Conservation (phyloP, 2,888 invertebrate species). For the Bedellia somnulentella region DNA sequence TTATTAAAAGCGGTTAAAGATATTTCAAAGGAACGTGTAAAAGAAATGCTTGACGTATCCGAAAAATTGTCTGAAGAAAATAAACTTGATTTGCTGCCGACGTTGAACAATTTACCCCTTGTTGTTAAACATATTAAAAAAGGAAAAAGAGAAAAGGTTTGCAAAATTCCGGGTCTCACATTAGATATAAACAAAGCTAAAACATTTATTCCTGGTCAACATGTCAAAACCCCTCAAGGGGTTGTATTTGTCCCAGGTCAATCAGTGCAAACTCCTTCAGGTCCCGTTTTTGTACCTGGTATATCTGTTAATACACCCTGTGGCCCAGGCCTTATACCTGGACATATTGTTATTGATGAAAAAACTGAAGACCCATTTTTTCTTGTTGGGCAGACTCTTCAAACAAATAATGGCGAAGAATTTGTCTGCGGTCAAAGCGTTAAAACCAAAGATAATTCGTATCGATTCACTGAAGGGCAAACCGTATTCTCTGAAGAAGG, state of each 20-base stretch:
- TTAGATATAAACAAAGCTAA: conserved; percentile 68
- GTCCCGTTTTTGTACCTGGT: conserved; percentile 72
- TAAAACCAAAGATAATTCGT: conserved; percentile 54
- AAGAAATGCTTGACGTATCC: conserved; percentile 61
- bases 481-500: conserved; percentile 65
- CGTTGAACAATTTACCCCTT: conserved; percentile 64
- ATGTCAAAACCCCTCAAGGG: conserved; percentile 69
- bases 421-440: conserved; percentile 68
- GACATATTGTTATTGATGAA: conserved; percentile 66
- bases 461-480: conserved; percentile 64
- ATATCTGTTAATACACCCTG: conserved; percentile 69
- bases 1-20: conserved; percentile 50
- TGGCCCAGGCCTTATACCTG: conserved; percentile 72
- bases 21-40: conserved; percentile 59
- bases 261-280: conserved; percentile 69
- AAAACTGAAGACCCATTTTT: conserved; percentile 65
- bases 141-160: conserved; percentile 59
- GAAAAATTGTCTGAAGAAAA: conserved; percentile 59
- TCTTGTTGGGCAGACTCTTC: conserved; percentile 69
- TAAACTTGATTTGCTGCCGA: conserved; percentile 62
- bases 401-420: conserved; percentile 56
- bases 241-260: conserved; percentile 76
- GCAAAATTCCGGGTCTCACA: conserved; percentile 65
- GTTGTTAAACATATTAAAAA: conserved; percentile 64
- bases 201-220: conserved; percentile 72